Percentiles rank a stretch among this genome's conserved stretches.
Conservation (phyloP, 2,888 invertebrate genomes). For the Pyrrhia umbra region DNA sequence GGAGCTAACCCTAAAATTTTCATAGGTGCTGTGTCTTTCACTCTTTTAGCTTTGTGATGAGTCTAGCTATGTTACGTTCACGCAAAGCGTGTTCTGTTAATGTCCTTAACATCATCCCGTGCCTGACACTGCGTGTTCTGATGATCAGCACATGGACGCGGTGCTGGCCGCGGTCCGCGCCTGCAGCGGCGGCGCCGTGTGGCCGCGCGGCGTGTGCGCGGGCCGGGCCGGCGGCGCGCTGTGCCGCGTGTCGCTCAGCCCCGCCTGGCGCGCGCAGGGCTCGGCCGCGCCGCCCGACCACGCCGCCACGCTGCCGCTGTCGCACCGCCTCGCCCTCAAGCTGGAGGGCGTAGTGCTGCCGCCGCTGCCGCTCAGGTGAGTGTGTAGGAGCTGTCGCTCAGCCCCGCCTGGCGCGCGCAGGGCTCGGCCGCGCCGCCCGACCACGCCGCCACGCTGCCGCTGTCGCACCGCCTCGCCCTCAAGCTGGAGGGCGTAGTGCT, state of each 20-base stretch:
- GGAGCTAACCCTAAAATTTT: too few species aligned
- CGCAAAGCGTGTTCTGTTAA: too few species aligned
- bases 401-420: too few species aligned
- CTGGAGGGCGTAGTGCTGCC: constrained; percentile 97
- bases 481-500: background rate
- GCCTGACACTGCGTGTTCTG: too few species aligned
- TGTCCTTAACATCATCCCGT: too few species aligned
- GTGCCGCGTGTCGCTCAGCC: constrained; percentile 85
- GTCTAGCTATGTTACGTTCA: too few species aligned
- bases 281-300: constrained; percentile 93
- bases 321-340: constrained; percentile 96
- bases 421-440: too few species aligned
- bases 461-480: too few species aligned
- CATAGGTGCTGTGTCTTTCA: too few species aligned
- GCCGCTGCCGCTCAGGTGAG: constrained; percentile 91
- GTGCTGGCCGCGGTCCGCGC: constrained; percentile 76
- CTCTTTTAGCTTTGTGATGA: too few species aligned
- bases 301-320: constrained; percentile 95
- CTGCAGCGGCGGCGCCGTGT: constrained; percentile 94
- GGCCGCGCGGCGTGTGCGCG: constrained; percentile 94
- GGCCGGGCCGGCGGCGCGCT: constrained; percentile 93
- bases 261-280: constrained; percentile 79
- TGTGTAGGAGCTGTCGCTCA: too few species aligned
- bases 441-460: too few species aligned
- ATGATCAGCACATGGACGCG: constrained; percentile 82